Evolutionary conservation across 92 coral and sea anemone species (phyloP), one percentile per base, ranked within the genome.

Genomic region (Phenganax subtilis): DNA sequence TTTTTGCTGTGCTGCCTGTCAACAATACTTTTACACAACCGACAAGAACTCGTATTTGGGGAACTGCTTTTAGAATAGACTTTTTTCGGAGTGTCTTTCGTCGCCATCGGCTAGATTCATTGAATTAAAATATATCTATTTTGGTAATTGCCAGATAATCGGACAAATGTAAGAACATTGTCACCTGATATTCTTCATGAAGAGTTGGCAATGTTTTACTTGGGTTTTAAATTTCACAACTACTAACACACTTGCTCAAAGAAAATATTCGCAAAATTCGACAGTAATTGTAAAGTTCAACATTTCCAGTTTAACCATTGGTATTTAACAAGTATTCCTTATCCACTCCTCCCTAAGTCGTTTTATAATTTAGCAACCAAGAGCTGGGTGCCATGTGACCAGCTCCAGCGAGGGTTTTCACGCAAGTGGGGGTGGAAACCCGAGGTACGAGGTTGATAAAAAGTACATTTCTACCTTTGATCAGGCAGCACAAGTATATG

Each of bases 1-100:
- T 31, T 31, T n/a, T 70, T 70, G 29, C 75, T 70, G 55, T 70
- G 51, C n/a, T 20, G 2, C 12, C 51, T 44, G 54, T 70, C 75
- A 70, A 15, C 10, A 70, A 70, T 52, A 70, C 75, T 59, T 14
- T 59, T 59, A 59, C 65, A 59, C 16, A 59, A 25, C 27, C 65
- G 65, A 25, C 27, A 59, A 59, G 65, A 59, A 59, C 16, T 59
- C n/a, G 16, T 59, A 14, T 20, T 20, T 14, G 65, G 16, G 27
- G 65, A 59, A 14, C 65, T 7, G 16, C 65, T 59, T 59, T 59
- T 59, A 59, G 16, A 14, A 25, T 59, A 59, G 27, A 14, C n/a
- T 20, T 59, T 59, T 59, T 59, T 59, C 65, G 7, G 65, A 14
- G 65, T 59, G 65, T 14, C 65, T 59, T 59, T 59, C n/a, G n/a